Evolutionary conservation across 2,888 invertebrate species (phyloP), one percentile per base, ranked within the genome.

Genomic region (Xanthostigma xanthostigma): DNA sequence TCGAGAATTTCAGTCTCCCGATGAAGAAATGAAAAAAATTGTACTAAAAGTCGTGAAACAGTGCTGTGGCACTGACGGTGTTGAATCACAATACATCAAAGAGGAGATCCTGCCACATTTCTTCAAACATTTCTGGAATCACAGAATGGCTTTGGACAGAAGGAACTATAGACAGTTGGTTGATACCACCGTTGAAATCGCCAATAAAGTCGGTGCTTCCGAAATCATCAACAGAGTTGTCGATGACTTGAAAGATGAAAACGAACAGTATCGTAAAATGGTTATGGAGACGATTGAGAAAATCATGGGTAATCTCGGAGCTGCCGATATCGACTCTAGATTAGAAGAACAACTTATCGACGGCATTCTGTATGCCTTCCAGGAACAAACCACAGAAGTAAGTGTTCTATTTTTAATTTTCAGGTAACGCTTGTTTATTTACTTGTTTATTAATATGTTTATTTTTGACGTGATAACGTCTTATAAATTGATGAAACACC

Each of bases 11-110:
- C 96, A 96, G 70, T 97, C 97, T 49, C 98, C 98, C 1, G 98
- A 99, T 67, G 98, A 99, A 68, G 98, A 99, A 76, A 99, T 99
- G 98, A 99, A 99, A 69, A 99, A 99, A 66, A 99, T 99, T 71
- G 98, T 99, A 1, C 74, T 99, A 54, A 99, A 99, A 76, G 93
- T 97, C 52, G 98, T 99, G 51, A 99, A 99, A 67, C 98, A 99
- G 70, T 99, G 98, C 70, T 99, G 98, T 64, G 96, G 94, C 9
- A 99, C 98, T 0, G 98, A 99, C 66, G 98, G 98, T 81, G 98
- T 99, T 46, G 98, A 98, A 66, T 84, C 98, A 0, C 93, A 95
- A 62, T 99, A 99, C 62, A 99, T 99, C 56, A 96, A 97, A 71
- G 96, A 97, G 59, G 98, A 99, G 66, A 98, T 99, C 58, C 71